Percentiles rank a stretch among this genome's conserved stretches.
These are phyloP conservation scores for Beaufortia kweichowensis DNA, from an alignment of 2,113 vertebrate species.

Conservation along the genomic window DNA sequence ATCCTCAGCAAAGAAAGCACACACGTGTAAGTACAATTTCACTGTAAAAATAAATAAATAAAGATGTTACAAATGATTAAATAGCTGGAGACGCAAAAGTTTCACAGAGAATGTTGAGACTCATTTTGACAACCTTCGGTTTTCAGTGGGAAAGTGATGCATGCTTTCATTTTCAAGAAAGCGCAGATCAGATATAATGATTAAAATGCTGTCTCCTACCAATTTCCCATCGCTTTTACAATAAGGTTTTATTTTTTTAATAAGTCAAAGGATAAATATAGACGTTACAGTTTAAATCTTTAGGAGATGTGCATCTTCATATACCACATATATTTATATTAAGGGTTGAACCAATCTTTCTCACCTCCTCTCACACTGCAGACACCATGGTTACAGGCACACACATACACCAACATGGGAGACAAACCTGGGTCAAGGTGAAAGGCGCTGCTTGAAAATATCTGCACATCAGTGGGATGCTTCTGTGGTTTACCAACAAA, in stretches of 20 bases:
- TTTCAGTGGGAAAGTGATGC: background rate
- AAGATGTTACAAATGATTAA: background rate
- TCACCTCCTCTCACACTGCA: background rate
- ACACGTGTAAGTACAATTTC: slow-evolving; percentile 43
- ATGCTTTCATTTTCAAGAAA: slow-evolving; percentile 6
- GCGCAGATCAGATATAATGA: background rate
- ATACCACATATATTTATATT: background rate
- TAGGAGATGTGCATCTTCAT: background rate
- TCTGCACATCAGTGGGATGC: slow-evolving; percentile 5
- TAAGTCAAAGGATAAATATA: background rate
- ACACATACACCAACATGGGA: background rate
- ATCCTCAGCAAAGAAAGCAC: slow-evolving; percentile 40
- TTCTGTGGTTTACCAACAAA: slow-evolving; percentile 25
- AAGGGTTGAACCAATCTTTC: slow-evolving; percentile 12
- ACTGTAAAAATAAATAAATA: background rate
- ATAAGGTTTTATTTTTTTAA: background rate
- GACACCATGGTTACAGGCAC: slow-evolving; percentile 1
- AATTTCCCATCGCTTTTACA: background rate
- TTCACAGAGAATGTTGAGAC: background rate
- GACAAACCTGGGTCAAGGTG: slow-evolving; percentile 23
- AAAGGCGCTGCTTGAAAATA: slow-evolving; percentile 1
- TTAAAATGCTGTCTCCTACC: background rate
- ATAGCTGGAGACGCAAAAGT: background rate
- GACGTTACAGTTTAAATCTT: background rate
- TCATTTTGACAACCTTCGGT: background rate